A percentile compares a stretch with the other conserved stretches of the same genome.
These are phyloP conservation scores for Entomobrya proxima DNA, from an alignment of 2,888 invertebrate genomes.

Conservation along the genomic window DNA sequence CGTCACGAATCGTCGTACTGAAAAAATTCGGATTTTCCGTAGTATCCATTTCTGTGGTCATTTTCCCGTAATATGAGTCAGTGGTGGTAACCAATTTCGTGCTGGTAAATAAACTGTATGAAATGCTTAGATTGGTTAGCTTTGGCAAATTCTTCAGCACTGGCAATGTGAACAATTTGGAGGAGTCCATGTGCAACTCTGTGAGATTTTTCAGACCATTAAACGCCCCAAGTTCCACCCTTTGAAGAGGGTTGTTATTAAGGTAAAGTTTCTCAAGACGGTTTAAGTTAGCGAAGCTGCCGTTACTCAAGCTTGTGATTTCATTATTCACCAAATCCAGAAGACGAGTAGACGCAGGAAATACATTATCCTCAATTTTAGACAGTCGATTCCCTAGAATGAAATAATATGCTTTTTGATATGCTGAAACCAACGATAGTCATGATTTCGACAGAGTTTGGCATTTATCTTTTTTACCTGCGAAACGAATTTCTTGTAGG, in stretches of 20 bases:
- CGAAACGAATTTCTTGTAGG: constrained; percentile 63
- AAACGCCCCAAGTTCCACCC: constrained; percentile 68
- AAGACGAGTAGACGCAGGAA: constrained; percentile 63
- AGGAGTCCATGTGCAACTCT: constrained; percentile 70
- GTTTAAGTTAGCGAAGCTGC: constrained; percentile 64
- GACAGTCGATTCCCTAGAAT: constrained; percentile 65
- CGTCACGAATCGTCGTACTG: constrained; percentile 42
- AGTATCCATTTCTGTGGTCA: constrained; percentile 24
- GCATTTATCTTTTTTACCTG: no score
- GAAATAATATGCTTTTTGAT: no score
- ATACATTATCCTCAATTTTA: constrained; percentile 60
- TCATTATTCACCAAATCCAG: constrained; percentile 68
- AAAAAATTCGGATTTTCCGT: constrained; percentile 66
- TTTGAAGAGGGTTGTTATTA: constrained; percentile 66
- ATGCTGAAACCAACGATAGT: no score
- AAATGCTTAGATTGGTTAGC: constrained; percentile 71
- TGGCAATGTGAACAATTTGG: constrained; percentile 67
- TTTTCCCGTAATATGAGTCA: background rate
- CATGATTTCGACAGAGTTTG: no score
- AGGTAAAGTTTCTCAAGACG: constrained; percentile 63
- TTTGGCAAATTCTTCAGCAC: constrained; percentile 67
- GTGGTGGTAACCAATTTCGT: constrained; percentile 61
- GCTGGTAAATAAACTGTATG: constrained; percentile 65
- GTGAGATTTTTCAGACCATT: constrained; percentile 61
- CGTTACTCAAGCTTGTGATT: constrained; percentile 66